A percentile compares a stretch with the other conserved stretches of the same genome.
Evolutionary conservation across 92 coral and sea anemone genomes (phyloP).

Genomic region (Micromussa lordhowensis): DNA sequence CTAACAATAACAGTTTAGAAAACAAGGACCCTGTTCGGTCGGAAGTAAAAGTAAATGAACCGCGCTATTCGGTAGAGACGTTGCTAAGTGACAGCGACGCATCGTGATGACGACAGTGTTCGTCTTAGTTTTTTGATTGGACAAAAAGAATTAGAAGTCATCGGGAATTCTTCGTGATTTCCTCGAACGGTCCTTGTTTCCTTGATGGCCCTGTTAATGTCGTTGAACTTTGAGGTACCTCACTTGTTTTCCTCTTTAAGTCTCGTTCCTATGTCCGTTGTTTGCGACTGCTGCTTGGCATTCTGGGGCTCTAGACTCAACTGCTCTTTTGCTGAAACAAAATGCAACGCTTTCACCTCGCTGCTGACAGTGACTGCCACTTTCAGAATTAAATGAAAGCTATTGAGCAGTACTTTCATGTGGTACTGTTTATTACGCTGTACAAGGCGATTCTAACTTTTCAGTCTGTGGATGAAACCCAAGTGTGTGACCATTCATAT

Average conservation of each 20-base stretch:
- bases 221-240: neutral
- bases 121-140: neutral
- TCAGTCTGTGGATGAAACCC: neutral
- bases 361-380: no score
- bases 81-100: slow-evolving; percentile 1
- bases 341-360: neutral
- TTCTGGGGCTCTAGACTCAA: neutral
- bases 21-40: neutral
- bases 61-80: neutral
- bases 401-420: neutral
- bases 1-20: neutral
- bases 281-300: neutral
- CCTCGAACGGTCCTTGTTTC: neutral
- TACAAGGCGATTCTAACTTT: neutral
- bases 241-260: neutral
- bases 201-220: no score
- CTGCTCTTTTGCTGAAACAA: neutral
- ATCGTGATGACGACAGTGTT: neutral
- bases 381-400: neutral
- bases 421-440: neutral
- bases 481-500: neutral
- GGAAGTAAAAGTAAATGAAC: neutral
- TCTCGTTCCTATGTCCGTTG: neutral
- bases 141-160: neutral
- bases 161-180: neutral